Evolutionary conservation across 2,888 invertebrate genomes (phyloP), one percentile per base, ranked within the genome.

Genomic region (Mechanitis messenoides): DNA sequence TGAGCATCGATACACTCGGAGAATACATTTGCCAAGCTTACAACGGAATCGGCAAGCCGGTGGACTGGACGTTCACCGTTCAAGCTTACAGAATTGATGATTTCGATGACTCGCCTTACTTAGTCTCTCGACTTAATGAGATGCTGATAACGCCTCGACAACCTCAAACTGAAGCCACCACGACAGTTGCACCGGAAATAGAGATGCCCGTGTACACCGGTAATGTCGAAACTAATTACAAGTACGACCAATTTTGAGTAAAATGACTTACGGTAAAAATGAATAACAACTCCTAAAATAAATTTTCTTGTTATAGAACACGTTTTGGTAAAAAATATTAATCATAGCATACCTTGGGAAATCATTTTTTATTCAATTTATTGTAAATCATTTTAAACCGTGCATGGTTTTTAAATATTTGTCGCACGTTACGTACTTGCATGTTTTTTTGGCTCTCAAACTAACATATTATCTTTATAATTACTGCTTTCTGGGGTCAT

Each of bases 11-110:
- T 5, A 95, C 95, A 73, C 91, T 96, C 59, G 98, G 97, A 3
- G 92, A 94, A 57, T 98, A 98, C 85, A 94, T 94, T 5, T 98
- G 98, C 77, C 95, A 95, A 75, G 97, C 96, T 3, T 97, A 95
- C 83, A 97, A 97, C 77, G 96, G 95, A 2, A 79, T 92, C 7
- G 94, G 93, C 11, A 92, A 93, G 70, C 93, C 97, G 4, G 94
- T 94, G 0, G 94, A 95, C 55, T 95, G 95, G 93, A 92, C 93
- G 12, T 92, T 96, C 6, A 91, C 92, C 0, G 91, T 97, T 12
- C 93, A 93, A 74, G 95, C 95, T 0, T 85, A 93, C 67, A 94
- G 94, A 28, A 94, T 95, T 0, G 92, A 93, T n/a, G 92, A 92
- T 9, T 9, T 57, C 11, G 63, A 45, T 33, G 70, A 71, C 62